These are phyloP conservation scores for Heliornis fulica DNA, from an alignment of 2,113 vertebrate genomes.

Conservation along the genomic window DNA sequence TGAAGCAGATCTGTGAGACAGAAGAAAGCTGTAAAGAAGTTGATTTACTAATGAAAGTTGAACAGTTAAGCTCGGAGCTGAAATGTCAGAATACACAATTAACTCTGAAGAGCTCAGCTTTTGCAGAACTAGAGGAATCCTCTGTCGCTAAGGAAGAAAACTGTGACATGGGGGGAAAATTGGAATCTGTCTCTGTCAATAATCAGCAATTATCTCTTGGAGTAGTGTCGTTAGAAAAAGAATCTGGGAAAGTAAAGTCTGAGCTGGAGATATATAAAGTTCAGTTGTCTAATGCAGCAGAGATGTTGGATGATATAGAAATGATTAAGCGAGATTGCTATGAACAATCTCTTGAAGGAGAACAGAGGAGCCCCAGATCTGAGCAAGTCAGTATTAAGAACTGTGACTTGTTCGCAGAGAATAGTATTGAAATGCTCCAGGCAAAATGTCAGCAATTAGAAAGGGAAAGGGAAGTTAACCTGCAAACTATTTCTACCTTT, in stretches of 20 bases:
- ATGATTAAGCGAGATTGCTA: constrained; percentile 67
- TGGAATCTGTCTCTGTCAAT: constrained; percentile 29
- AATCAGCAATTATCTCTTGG: constrained; percentile 54
- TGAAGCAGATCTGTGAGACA: background rate
- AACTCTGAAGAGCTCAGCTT: constrained; percentile 61
- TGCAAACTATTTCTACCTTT: constrained; percentile 65
- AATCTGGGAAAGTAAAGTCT: constrained; percentile 55
- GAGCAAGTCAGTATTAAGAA: constrained; percentile 77
- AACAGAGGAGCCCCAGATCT: constrained; percentile 70
- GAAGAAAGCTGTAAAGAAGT: constrained; percentile 25
- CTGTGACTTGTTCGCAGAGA: constrained; percentile 71
- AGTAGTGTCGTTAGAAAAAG: constrained; percentile 58
- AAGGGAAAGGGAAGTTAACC: constrained; percentile 71
- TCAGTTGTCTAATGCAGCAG: constrained; percentile 59
- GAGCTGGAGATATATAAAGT: constrained; percentile 63
- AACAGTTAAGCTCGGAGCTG: constrained; percentile 63
- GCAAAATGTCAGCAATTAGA: constrained; percentile 71
- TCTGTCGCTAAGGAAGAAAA: constrained; percentile 69
- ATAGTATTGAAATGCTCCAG: constrained; percentile 74
- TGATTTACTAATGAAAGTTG: constrained; percentile 35
- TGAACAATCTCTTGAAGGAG: constrained; percentile 79
- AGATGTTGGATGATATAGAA: constrained; percentile 65
- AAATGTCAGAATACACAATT: constrained; percentile 68
- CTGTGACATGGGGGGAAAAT: constrained; percentile 40
- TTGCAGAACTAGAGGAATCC: constrained; percentile 66